Base-by-base conservation (phyloP, 2,888 invertebrate genomes). In the Ferrisia virgata region DNA sequence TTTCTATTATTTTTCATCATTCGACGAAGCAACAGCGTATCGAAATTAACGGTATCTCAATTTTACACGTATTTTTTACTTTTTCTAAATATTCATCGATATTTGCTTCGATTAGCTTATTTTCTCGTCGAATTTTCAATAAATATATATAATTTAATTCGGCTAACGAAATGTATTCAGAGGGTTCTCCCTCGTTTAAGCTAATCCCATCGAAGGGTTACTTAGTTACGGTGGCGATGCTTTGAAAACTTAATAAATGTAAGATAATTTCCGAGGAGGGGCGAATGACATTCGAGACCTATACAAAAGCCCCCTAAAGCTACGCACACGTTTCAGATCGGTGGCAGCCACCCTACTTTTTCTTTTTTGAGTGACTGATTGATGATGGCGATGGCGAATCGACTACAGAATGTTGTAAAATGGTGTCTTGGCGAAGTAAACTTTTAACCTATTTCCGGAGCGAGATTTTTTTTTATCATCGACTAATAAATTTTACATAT, bases 371-470 rank as follows among this genome's bases (percentile, higher is more conserved):
- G 72, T 6, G 72, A 76, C 72, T 76, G 36, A 76, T 76, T 36
- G 36, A 36, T 36, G 72, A n/a, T 33, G 69, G 69, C 72, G 72
- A n/a, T 33, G 69, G 69, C 31, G 8, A 69, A 31, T 4, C 18
- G 36, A 18, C 18, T 18, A 9, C 22, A 69, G 72, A 76, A 76
- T 76, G 72, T 36, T 53, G 53, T 53, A 8, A 36, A 76, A 76
- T 18, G 36, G 36, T 64, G 64, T 64, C 64, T 76, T 36, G 72
- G 36, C 33, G 33, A 36, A 22, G 72, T 76, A 76, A 76, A 76
- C 72, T 76, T 76, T 76, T 76, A 76, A 76, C 72, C 72, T 76
- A 76, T 76, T 76, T 76, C 72, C 72, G 36, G 64, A 64, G 64
- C 64, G 28, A 64, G 64, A 64, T 64, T 64, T 76, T 76, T 72